Evolutionary conservation across 2,113 vertebrate genomes (phyloP).

Genomic region (Marmota flaviventris): DNA sequence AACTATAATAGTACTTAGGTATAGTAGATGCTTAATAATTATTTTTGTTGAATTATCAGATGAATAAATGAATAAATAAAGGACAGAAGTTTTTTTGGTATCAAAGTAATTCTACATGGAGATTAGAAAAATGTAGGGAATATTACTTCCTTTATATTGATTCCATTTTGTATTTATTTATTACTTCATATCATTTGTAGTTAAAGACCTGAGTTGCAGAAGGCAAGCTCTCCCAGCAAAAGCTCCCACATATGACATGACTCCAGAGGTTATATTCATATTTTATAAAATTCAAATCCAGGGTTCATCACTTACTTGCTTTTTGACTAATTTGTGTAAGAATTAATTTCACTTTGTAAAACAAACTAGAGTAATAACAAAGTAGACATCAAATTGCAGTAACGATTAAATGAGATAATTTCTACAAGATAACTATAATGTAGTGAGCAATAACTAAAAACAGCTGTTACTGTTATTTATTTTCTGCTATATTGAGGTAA

Average conservation of each 20-base stretch:
- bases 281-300: background rate
- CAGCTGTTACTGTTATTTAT: background rate
- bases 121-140: background rate
- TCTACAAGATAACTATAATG: background rate
- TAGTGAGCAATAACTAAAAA: background rate
- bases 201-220: background rate
- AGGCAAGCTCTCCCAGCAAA: background rate
- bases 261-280: background rate
- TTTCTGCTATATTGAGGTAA: background rate
- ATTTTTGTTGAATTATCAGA: background rate
- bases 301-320: background rate
- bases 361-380: background rate
- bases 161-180: background rate
- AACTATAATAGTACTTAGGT: background rate
- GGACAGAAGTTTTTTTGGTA: background rate
- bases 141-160: background rate
- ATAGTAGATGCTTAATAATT: background rate
- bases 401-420: background rate
- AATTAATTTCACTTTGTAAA: background rate
- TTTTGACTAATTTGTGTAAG: background rate
- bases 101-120: background rate
- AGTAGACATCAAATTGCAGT: background rate
- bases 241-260: background rate
- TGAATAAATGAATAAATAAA: background rate
- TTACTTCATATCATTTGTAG: background rate